Conservation (phyloP, 2,888 invertebrate genomes). For the Tubulanus polymorphus region DNA sequence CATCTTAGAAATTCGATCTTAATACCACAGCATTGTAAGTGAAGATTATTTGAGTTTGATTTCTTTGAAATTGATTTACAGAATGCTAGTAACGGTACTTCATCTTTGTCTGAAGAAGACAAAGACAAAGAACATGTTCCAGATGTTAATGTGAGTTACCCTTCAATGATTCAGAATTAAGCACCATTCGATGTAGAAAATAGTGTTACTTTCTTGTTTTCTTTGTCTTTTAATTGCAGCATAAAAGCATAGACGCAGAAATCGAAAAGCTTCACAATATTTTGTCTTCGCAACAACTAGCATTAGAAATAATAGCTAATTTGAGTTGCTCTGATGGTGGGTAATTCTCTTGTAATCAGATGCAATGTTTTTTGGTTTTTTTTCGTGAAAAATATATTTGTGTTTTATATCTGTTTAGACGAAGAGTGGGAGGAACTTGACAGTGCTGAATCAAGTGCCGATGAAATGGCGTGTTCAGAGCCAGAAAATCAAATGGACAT, state of each 20-base stretch:
- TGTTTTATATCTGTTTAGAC: conserved; percentile 18
- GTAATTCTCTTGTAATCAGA: conserved; percentile 3
- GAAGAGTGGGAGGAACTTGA: conserved; percentile 49
- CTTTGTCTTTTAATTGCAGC: not conserved
- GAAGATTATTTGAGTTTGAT: too few species aligned
- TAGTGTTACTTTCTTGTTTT: not conserved
- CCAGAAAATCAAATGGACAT: not conserved
- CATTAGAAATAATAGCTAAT: conserved; percentile 70
- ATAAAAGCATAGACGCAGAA: conserved; percentile 17
- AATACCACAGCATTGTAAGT: too few species aligned
- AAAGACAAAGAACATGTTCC: conserved; percentile 56
- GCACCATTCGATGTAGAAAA: not conserved
- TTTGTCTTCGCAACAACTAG: conserved; percentile 66
- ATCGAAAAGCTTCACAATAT: conserved; percentile 51
- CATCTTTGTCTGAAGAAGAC: not conserved
- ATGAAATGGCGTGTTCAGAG: not conserved
- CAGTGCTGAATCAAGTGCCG: conserved; percentile 32
- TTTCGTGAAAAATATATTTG: not conserved
- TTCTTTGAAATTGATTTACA: too few species aligned
- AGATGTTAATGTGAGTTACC: conserved; percentile 10
- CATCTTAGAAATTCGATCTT: too few species aligned
- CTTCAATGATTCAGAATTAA: not conserved
- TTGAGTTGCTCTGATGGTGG: conserved; percentile 66
- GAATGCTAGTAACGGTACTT: too few species aligned
- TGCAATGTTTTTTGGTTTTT: not conserved